Evolutionary conservation across 1,140 invertebrate genomes (phyloP).

Genomic region (Rhopalosiphum padi): DNA sequence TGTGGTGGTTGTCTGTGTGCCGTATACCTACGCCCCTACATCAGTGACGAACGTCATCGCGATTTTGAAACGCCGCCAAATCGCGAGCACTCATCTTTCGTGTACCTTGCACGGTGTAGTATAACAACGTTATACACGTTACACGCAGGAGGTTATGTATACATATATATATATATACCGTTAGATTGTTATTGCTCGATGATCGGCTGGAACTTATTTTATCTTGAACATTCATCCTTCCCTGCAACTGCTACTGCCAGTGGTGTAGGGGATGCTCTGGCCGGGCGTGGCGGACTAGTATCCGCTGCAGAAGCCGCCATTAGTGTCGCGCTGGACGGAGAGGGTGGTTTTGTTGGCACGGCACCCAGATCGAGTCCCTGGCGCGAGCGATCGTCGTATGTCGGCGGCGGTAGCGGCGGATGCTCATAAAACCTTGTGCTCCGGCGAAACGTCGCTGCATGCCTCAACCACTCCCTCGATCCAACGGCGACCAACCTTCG

Average conservation of each 20-base stretch:
- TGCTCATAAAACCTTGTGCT: conserved; percentile 27
- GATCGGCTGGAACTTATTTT: not conserved
- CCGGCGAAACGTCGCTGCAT: not conserved
- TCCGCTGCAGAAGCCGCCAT: conserved; percentile 33
- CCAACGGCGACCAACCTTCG: not conserved
- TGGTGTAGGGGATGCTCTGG: not conserved
- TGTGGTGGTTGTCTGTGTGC: not conserved
- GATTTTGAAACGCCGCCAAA: not conserved
- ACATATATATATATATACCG: too few species aligned
- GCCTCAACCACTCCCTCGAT: not conserved
- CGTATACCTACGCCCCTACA: not conserved
- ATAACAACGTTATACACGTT: not conserved
- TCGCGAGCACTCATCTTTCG: not conserved
- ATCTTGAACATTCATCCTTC: not conserved
- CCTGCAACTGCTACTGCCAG: too few species aligned
- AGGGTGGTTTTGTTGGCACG: conserved; percentile 48
- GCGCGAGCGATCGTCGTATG: conserved; percentile 29
- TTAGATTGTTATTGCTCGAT: not conserved
- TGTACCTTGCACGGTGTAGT: not conserved
- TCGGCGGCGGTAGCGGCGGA: not conserved
- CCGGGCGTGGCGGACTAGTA: not conserved
- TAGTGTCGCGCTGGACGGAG: conserved; percentile 18
- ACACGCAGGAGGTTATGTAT: not conserved
- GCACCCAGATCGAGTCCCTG: conserved; percentile 5
- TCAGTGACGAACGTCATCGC: not conserved